Conservation (phyloP, 2,888 invertebrate genomes). For the Lepidochrysops patricia region DNA sequence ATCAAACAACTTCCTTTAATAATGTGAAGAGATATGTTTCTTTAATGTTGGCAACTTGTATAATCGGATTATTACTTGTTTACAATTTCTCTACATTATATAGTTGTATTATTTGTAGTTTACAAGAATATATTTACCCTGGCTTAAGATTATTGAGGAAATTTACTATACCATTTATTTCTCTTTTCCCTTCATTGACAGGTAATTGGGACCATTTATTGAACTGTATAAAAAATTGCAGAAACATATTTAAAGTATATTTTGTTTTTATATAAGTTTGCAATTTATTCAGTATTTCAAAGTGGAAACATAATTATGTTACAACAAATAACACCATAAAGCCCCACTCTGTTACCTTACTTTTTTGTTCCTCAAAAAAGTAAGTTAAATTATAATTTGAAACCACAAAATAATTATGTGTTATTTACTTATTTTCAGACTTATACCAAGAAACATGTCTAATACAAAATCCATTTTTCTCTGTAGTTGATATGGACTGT, state of each 20-base stretch:
- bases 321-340: too few species aligned
- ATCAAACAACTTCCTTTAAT: slow-evolving; percentile 13
- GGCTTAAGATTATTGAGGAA: slow-evolving; percentile 82
- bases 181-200: slow-evolving; percentile 81
- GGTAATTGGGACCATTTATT: slow-evolving; percentile 66
- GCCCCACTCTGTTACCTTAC: too few species aligned
- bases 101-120: slow-evolving; percentile 79
- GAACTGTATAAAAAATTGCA: too few species aligned
- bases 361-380: too few species aligned
- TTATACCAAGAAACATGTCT: slow-evolving; percentile 90
- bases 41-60: slow-evolving; percentile 14
- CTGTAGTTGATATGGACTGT: slow-evolving; percentile 87
- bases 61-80: slow-evolving; percentile 31
- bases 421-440: slow-evolving; percentile 55
- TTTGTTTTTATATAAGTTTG: too few species aligned
- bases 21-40: slow-evolving; percentile 18
- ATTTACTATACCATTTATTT: slow-evolving; percentile 84
- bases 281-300: too few species aligned
- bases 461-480: slow-evolving; percentile 87
- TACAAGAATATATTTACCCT: slow-evolving; percentile 88
- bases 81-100: slow-evolving; percentile 78
- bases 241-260: too few species aligned
- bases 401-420: background rate
- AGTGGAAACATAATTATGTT: too few species aligned
- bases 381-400: background rate